Percentiles rank a stretch among this genome's conserved stretches.
Conservation (phyloP, 1,140 invertebrate genomes). For the Dinoponera quadriceps region DNA sequence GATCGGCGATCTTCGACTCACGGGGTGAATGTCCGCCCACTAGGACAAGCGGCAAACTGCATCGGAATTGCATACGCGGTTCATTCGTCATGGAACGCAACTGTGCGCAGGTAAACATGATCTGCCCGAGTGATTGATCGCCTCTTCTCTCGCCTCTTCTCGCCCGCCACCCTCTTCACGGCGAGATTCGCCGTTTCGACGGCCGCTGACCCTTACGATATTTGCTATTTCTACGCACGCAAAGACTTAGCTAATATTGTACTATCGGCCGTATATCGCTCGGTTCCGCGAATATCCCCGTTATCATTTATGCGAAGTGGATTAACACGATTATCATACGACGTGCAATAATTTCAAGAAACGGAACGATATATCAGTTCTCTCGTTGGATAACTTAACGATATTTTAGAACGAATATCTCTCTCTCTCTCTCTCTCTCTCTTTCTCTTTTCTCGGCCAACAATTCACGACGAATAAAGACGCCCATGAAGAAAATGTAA, state of each 20-base stretch:
- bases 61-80: slow-evolving; percentile 78
- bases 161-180: not conserved
- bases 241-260: not conserved
- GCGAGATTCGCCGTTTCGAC: not conserved
- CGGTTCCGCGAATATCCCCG: slow-evolving; percentile 2
- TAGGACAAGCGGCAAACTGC: slow-evolving; percentile 82
- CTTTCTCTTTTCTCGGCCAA: not conserved
- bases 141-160: not conserved
- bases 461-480: not conserved
- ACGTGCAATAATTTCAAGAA: not conserved
- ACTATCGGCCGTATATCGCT: not conserved
- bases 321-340: not conserved
- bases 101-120: slow-evolving; percentile 72
- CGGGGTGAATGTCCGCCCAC: slow-evolving; percentile 84
- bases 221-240: slow-evolving; percentile 16
- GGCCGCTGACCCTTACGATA: slow-evolving; percentile 7
- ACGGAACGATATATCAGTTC: not conserved
- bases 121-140: slow-evolving; percentile 68
- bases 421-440: too few species aligned
- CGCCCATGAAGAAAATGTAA: not conserved
- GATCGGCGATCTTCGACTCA: slow-evolving; percentile 80
- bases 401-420: not conserved
- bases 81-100: slow-evolving; percentile 76
- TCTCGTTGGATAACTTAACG: not conserved
- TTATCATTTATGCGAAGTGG: not conserved